Conservation (phyloP, 2,113 vertebrate species). For the Carettochelys insculpta region DNA sequence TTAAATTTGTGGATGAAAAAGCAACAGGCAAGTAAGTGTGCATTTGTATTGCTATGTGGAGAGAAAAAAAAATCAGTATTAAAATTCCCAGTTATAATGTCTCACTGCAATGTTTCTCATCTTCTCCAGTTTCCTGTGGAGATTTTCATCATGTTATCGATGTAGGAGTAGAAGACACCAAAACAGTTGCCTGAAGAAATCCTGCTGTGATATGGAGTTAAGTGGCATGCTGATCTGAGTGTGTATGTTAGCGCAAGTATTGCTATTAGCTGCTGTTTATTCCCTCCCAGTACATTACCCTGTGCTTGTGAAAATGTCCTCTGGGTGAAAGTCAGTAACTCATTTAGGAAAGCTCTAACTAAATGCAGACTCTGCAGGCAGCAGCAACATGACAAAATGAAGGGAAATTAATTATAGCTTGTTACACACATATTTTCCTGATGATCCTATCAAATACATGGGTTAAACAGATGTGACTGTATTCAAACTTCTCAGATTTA, state of each 20-base stretch:
- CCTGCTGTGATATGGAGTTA: constrained; percentile 22
- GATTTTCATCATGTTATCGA: constrained; percentile 48
- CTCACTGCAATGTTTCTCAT: constrained; percentile 41
- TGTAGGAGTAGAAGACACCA: constrained; percentile 32
- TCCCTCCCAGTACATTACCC: neutral
- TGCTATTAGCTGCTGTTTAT: constrained; percentile 21
- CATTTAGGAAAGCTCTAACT: constrained; percentile 18
- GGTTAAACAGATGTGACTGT: neutral
- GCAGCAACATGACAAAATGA: neutral
- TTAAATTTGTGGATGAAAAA: neutral
- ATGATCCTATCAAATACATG: neutral
- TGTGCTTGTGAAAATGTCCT: constrained; percentile 23
- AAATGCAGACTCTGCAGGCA: neutral
- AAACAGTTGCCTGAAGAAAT: constrained; percentile 49
- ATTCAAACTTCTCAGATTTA: neutral
- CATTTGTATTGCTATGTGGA: neutral
- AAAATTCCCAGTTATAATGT: constrained; percentile 11
- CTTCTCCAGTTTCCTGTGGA: constrained; percentile 52
- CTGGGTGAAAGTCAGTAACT: neutral
- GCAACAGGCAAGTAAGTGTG: neutral
- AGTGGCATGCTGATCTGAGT: constrained; percentile 31
- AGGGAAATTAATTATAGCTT: neutral
- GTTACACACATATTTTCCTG: neutral
- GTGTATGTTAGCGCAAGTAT: neutral
- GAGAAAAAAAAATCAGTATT: neutral